These are phyloP conservation scores for Panulirus ornatus DNA, from an alignment of 1,140 invertebrate species.

Conservation along the genomic window DNA sequence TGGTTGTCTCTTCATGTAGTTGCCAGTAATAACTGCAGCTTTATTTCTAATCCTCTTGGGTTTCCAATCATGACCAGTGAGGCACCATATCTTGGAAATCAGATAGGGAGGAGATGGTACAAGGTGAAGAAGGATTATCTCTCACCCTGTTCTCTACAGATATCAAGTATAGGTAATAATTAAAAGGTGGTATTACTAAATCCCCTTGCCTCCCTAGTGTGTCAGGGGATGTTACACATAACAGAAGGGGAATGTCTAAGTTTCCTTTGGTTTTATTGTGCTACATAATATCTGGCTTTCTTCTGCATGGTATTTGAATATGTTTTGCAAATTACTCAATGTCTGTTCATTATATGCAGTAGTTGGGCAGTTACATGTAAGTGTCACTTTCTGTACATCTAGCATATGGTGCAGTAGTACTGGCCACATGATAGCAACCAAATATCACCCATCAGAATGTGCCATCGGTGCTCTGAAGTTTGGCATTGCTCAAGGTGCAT, in stretches of 20 bases:
- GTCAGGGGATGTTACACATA: not conserved
- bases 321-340: slow-evolving; percentile 11
- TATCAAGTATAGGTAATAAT: not conserved
- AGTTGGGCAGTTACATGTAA: not conserved
- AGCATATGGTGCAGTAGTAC: not conserved
- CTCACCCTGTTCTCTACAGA: not conserved
- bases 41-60: not conserved
- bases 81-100: not conserved
- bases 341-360: not conserved
- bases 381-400: not conserved
- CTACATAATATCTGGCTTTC: not conserved
- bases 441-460: not conserved
- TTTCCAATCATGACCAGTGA: not conserved
- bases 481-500: not conserved
- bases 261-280: not conserved
- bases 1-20: slow-evolving; percentile 25
- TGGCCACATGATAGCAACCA: not conserved
- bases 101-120: not conserved
- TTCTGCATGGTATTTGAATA: not conserved
- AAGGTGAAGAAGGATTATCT: not conserved
- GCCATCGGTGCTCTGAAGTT: not conserved
- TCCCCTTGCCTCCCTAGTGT: not conserved
- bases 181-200: not conserved
- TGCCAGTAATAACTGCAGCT: slow-evolving; percentile 21
- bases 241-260: not conserved